Base-by-base conservation (phyloP, 1,140 invertebrate genomes). In the Bombus confusus region DNA sequence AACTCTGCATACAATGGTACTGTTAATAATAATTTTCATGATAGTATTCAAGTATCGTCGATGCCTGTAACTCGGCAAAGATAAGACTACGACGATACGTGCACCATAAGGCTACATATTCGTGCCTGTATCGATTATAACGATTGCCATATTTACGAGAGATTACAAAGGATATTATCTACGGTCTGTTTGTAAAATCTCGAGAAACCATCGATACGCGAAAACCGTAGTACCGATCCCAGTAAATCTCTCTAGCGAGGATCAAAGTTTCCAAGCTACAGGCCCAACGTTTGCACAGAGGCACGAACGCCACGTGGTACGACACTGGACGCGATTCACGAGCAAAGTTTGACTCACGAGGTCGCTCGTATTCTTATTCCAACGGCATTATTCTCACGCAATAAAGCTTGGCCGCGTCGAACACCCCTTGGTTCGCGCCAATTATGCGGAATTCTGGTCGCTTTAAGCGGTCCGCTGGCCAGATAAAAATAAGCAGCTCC, bases 391-490 rank as follows among this genome's bases (percentile, higher is more conserved):
- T 85, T 74, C 41, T 86, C 78, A 72, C 66, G 66, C 66, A 59
- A 66, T 81, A 52, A 79, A 37, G 37, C 47, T 28, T 12, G 25
- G 10, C 37, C 28, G 18, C n/a, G 47, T 59, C 28, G 75, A 43
- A n/a, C 77, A 72, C 43, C 47, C n/a, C 84, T 41, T 62, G 66
- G 25, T 28, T 25, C 15, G 74, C 64, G 25, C 28, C 43, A 78
- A 86, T 87, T 87, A 87, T 18, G 28, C 43, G 66, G 37, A 83
- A 77, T 73, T 78, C 43, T 10, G 8, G 37, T 71, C 57, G n/a
- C 59, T 72, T 77, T 25, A 39, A 73, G 69, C 25, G 18, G 18
- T 8, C 47, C 47, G 18, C 47, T 52, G 47, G 47, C 47, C 18
- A 8, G 47, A 52, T 22, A 52, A 52, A 52, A 52, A 52, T 52